Conservation (phyloP, 2,888 invertebrate species). For the Hyppa rectilinea region DNA sequence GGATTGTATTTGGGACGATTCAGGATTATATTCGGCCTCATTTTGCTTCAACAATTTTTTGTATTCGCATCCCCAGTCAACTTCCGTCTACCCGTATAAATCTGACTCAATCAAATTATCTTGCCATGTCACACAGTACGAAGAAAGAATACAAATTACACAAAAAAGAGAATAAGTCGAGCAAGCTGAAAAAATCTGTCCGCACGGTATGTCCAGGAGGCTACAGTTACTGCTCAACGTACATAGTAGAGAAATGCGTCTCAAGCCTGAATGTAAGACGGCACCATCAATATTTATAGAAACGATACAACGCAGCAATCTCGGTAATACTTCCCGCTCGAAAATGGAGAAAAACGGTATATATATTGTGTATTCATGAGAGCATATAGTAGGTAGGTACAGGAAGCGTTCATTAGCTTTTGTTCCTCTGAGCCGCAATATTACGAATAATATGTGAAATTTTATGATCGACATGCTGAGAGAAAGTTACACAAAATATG, state of each 20-base stretch:
- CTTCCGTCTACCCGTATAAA: slow-evolving; percentile 10
- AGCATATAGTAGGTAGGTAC: background rate
- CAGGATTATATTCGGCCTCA: slow-evolving; percentile 5
- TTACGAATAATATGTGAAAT: slow-evolving; percentile 17
- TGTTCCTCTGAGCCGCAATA: slow-evolving; percentile 18
- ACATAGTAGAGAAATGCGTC: background rate
- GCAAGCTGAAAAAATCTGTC: background rate
- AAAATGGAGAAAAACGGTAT: slow-evolving; percentile 17
- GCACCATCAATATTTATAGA: slow-evolving; percentile 46
- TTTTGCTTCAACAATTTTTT: slow-evolving; percentile 22
- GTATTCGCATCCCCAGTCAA: background rate
- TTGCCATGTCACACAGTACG: slow-evolving; percentile 16
- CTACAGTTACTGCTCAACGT: background rate
- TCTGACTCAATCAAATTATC: slow-evolving; percentile 25
- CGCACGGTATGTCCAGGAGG: background rate
- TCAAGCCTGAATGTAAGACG: slow-evolving; percentile 21
- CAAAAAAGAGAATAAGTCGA: background rate
- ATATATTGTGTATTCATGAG: slow-evolving; percentile 10
- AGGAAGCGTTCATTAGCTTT: slow-evolving; percentile 31
- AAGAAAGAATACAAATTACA: slow-evolving; percentile 4
- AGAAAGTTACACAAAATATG: slow-evolving; percentile 29
- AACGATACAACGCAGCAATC: slow-evolving; percentile 21
- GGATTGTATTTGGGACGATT: background rate
- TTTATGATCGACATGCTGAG: slow-evolving; percentile 28
- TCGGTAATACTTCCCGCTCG: slow-evolving; percentile 7